Evolutionary conservation across 2,797 vertebrate species (phyloP), one percentile per base, ranked within the genome.

Genomic region (Acanthornis magna): DNA sequence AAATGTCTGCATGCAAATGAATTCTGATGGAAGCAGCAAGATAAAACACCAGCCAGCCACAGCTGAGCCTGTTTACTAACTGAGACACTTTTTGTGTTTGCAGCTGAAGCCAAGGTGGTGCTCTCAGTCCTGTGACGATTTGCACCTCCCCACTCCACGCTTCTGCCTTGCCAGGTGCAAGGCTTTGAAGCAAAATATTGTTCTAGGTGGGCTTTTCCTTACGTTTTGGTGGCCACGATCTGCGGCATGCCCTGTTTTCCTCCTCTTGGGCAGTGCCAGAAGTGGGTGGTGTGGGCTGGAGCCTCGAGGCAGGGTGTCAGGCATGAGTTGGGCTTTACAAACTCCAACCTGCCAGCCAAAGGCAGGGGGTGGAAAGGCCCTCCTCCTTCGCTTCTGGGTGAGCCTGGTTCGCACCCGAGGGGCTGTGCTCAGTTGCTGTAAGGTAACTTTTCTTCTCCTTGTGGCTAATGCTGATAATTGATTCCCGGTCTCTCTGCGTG

Each of bases 1-100:
- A 87, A 93, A 92, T 22, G 34, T 43, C 84, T 85, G 80, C 63
- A 74, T 76, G 92, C 53, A 94, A 90, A 94, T 73, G 20, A 79
- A 51, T 78, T 82, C 85, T 67, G 80, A 79, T 91, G 85, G 77
- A 68, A 86, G 40, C 76, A 84, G 50, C 1, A 2, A 94, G 86
- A 89, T 51, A 72, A 87, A 87, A 40, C 60, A 51, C 8, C 34
- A 3, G 81, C 62, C 61, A 91, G 70, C 38, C 45, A 30, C 75
- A 63, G 45, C 78, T 1, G 7, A 86, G 54, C 55, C 55, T 62
- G 45, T 91, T 88, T 63, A 70, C 70, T 74, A 67, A 58, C 65
- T 5, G 3, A 53, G 74, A 72, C 18, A 8, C 38, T 85, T 67
- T 26, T 26, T 11, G 29, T 25, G 45, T 42, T 68, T 57, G 88